Conservation (phyloP, 2,113 vertebrate species). For the Oreochromis aureus region DNA sequence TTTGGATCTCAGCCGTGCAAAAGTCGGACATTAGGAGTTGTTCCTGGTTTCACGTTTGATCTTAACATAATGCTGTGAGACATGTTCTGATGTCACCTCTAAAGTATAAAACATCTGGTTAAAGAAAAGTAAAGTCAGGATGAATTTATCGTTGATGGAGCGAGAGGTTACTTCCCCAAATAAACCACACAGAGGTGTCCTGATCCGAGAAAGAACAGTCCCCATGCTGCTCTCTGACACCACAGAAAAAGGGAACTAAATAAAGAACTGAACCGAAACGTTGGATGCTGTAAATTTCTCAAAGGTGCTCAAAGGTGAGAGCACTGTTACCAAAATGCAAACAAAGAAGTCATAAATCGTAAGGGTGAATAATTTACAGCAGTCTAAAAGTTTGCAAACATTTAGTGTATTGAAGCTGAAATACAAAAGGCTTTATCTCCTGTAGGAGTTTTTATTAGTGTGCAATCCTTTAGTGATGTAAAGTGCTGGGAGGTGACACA, state of each 20-base stretch:
- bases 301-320: background rate
- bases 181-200: background rate
- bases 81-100: background rate
- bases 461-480: background rate
- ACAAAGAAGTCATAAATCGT: background rate
- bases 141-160: fast-evolving
- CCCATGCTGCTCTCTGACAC: background rate
- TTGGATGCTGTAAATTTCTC: background rate
- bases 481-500: background rate
- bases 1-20: background rate
- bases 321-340: background rate
- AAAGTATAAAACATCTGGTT: background rate
- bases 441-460: background rate
- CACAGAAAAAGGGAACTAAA: background rate
- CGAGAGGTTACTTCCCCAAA: background rate
- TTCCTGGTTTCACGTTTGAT: background rate
- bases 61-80: fast-evolving
- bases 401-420: background rate
- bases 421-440: background rate
- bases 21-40: background rate
- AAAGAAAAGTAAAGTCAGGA: fast-evolving
- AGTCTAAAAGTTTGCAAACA: background rate
- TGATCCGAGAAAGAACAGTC: background rate
- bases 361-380: background rate
- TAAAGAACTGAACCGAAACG: background rate